Percentiles rank a stretch among this genome's conserved stretches.
These are phyloP conservation scores for Zeus faber DNA, from an alignment of 2,113 vertebrate species.

Conservation along the genomic window DNA sequence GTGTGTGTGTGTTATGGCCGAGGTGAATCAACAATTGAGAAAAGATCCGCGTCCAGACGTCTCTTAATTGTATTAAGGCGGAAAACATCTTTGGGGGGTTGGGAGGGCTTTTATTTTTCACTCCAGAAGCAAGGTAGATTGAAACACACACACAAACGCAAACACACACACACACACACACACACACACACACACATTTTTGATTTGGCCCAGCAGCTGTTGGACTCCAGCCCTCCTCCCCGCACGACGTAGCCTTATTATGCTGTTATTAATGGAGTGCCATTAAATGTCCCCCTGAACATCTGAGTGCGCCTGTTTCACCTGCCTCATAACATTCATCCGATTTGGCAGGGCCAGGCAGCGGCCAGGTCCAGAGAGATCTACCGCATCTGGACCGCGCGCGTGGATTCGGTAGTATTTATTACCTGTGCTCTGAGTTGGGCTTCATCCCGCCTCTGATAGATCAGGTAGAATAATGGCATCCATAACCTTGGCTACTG, in stretches of 20 bases:
- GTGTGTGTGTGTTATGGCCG: too few relatives aligned
- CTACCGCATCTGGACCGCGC: constrained; percentile 20
- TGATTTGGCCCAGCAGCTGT: constrained; percentile 59
- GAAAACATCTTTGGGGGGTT: too few relatives aligned
- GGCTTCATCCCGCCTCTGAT: constrained; percentile 49
- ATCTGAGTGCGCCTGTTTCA: constrained; percentile 38
- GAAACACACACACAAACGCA: too few relatives aligned
- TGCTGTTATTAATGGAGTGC: constrained; percentile 61
- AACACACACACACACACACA: too few relatives aligned
- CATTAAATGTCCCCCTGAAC: constrained; percentile 56
- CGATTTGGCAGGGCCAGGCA: constrained; percentile 41
- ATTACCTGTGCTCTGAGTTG: constrained; percentile 54
- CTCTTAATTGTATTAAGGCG: too few relatives aligned
- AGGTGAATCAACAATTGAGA: too few relatives aligned
- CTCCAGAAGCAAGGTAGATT: too few relatives aligned
- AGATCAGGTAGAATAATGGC: constrained; percentile 61
- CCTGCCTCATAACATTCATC: constrained; percentile 32
- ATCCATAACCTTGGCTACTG: constrained; percentile 56
- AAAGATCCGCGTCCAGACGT: too few relatives aligned
- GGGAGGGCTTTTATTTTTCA: too few relatives aligned
- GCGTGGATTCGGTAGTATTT: constrained; percentile 40
- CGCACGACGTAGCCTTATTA: constrained; percentile 45
- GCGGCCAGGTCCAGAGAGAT: constrained; percentile 36
- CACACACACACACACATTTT: too few relatives aligned
- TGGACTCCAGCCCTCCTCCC: constrained; percentile 35